Evolutionary conservation across 2,888 invertebrate genomes (phyloP).

Genomic region (Protula sp.): DNA sequence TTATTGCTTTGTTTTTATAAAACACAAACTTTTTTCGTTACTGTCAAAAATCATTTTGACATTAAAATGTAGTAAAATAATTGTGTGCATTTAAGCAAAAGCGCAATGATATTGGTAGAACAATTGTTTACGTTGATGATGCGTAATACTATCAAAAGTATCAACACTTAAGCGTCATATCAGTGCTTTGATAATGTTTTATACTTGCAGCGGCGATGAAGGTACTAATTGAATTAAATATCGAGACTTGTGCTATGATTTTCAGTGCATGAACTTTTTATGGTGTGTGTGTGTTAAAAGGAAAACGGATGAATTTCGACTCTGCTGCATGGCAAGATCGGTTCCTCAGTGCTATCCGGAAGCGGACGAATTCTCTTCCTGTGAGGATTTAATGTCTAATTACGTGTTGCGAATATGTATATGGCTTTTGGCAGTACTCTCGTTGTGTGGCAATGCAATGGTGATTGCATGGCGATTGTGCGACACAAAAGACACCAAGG

Average conservation of each 20-base stretch:
- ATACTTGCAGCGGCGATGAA: neutral
- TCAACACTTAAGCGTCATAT: too few species aligned
- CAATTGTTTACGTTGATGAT: too few species aligned
- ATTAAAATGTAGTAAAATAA: neutral
- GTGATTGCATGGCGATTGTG: slow-evolving; percentile 43
- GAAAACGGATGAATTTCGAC: slow-evolving; percentile 52
- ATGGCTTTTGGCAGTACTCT: slow-evolving; percentile 44
- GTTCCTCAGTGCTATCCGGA: slow-evolving; percentile 41
- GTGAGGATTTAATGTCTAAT: slow-evolving; percentile 51
- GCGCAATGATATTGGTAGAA: too few species aligned
- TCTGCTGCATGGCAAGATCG: slow-evolving; percentile 52
- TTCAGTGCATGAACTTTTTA: neutral
- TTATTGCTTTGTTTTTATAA: too few species aligned
- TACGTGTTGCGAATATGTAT: slow-evolving; percentile 40
- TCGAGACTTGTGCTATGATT: neutral
- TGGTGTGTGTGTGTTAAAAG: slow-evolving; percentile 29
- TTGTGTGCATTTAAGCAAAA: too few species aligned
- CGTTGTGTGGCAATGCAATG: slow-evolving; percentile 41
- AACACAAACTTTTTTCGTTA: too few species aligned
- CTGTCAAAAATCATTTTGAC: neutral
- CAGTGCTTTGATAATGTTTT: neutral
- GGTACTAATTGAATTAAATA: neutral
- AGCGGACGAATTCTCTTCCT: slow-evolving; percentile 49
- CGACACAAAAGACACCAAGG: slow-evolving; percentile 54
- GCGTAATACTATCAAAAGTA: too few species aligned